Percentiles rank a stretch among this genome's conserved stretches.
Evolutionary conservation across 2,113 vertebrate genomes (phyloP).

Genomic region (Atractosteus spatula): DNA sequence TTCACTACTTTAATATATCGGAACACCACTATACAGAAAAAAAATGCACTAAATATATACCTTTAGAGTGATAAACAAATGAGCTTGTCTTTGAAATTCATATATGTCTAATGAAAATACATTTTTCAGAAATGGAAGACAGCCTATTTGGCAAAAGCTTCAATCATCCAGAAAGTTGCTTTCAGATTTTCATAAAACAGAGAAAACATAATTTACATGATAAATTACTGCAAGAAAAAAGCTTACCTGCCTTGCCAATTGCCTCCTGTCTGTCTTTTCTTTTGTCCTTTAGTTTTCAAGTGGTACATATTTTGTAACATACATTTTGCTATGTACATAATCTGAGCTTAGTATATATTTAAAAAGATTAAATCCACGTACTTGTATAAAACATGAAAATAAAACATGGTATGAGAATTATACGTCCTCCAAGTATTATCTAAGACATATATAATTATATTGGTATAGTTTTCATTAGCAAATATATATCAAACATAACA

Average conservation of each 20-base stretch:
- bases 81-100: not conserved
- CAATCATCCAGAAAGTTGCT: slow-evolving; percentile 85
- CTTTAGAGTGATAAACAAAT: no score
- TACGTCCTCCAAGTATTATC: no score
- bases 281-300: slow-evolving; percentile 67
- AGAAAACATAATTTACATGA: slow-evolving; percentile 82
- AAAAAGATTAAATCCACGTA: slow-evolving; percentile 12
- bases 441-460: no score
- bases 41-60: not conserved
- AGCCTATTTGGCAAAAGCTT: slow-evolving; percentile 75
- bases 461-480: no score
- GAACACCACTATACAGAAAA: not conserved
- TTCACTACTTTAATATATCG: no score
- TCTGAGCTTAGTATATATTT: slow-evolving; percentile 53
- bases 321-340: slow-evolving; percentile 14
- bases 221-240: slow-evolving; percentile 78
- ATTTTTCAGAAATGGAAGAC: slow-evolving; percentile 70
- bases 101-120: slow-evolving; percentile 59
- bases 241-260: slow-evolving; percentile 69
- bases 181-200: slow-evolving; percentile 83
- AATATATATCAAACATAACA: no score
- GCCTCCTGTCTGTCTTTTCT: slow-evolving; percentile 60
- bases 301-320: slow-evolving; percentile 35
- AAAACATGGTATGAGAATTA: no score
- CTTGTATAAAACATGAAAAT: no score